Percentiles rank a stretch among this genome's conserved stretches.
These are phyloP conservation scores for Eudasyphora cyanicolor DNA, from an alignment of 2,888 invertebrate species.

Conservation along the genomic window DNA sequence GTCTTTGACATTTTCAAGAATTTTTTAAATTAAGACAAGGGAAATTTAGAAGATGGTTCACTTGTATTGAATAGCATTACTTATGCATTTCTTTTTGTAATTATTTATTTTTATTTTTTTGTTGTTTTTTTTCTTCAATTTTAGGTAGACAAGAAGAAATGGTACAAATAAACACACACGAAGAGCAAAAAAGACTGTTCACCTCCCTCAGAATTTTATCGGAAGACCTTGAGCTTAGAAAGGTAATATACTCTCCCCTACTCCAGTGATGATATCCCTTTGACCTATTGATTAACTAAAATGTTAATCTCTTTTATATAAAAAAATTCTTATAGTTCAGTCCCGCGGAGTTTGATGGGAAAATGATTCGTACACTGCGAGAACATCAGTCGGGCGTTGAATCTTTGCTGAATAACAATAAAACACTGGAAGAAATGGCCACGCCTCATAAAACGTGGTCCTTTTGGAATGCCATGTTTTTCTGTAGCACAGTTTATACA, in stretches of 20 bases:
- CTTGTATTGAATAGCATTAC: no score
- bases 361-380: constrained; percentile 80
- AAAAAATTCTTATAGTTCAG: constrained; percentile 38
- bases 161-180: constrained; percentile 64
- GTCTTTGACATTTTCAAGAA: background rate
- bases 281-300: no score
- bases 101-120: background rate
- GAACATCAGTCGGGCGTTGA: constrained; percentile 82
- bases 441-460: constrained; percentile 84
- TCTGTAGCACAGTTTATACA: constrained; percentile 92
- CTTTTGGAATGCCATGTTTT: constrained; percentile 93
- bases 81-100: no score
- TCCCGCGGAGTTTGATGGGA: constrained; percentile 80
- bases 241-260: constrained; percentile 65
- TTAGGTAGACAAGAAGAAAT: constrained; percentile 68
- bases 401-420: constrained; percentile 70
- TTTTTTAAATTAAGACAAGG: background rate
- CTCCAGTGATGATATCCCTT: background rate
- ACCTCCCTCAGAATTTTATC: constrained; percentile 72
- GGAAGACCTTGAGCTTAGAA: constrained; percentile 76
- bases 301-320: background rate
- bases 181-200: constrained; percentile 73
- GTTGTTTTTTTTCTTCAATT: constrained; percentile 12
- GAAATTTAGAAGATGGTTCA: no score
- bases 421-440: constrained; percentile 69